Evolutionary conservation across 1,140 invertebrate species (phyloP).

Genomic region (Hyphantria cunea): DNA sequence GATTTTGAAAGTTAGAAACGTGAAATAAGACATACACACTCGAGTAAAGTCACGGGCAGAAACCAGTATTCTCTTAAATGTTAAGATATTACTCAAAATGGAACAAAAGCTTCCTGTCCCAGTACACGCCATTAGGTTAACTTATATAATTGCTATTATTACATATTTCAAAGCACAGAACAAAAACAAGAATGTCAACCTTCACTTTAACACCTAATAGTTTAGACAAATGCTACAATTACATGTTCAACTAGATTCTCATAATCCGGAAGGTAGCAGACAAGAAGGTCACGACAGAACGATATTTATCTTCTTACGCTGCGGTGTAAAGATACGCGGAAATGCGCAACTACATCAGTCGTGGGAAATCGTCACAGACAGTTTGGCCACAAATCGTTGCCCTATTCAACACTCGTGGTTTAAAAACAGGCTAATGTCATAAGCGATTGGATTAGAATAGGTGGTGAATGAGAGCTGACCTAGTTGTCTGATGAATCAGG

Average conservation of each 20-base stretch:
- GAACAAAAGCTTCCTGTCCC: no score
- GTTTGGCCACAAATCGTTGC: no score
- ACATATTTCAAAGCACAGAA: no score
- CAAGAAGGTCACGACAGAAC: neutral
- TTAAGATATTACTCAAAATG: no score
- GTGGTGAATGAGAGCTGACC: neutral
- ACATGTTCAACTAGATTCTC: neutral
- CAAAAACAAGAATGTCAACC: no score
- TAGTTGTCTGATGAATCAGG: neutral
- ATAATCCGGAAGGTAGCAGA: neutral
- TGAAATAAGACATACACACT: no score
- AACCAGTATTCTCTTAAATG: no score
- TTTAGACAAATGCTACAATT: neutral
- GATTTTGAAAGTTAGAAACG: no score
- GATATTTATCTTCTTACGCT: neutral
- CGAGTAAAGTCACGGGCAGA: no score
- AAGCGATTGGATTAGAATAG: neutral
- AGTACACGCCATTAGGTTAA: no score
- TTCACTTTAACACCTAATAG: neutral
- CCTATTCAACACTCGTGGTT: no score
- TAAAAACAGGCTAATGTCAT: slow-evolving; percentile 1
- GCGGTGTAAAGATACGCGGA: neutral
- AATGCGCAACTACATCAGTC: neutral
- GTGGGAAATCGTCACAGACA: neutral
- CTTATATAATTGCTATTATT: no score